Evolutionary conservation across 2,113 vertebrate species (phyloP).

Genomic region (Sprattus sprattus): DNA sequence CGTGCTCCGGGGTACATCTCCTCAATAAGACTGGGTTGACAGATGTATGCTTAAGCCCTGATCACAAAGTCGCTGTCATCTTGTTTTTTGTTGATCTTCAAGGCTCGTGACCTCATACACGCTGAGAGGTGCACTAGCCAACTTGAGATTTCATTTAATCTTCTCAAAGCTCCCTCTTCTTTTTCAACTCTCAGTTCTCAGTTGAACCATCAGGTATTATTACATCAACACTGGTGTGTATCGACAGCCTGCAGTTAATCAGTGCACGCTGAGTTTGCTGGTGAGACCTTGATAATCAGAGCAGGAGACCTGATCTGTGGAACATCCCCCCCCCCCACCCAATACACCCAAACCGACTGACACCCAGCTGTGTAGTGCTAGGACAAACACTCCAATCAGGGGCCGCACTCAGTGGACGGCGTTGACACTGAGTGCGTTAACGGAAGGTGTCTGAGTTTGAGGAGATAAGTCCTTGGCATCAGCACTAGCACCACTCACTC

Average conservation of each 20-base stretch:
- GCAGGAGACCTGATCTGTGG: neutral
- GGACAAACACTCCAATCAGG: neutral
- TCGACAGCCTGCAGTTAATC: neutral
- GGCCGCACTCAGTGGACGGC: neutral
- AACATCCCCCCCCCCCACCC: neutral
- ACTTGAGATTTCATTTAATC: neutral
- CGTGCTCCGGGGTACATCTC: too few species aligned
- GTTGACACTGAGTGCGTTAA: neutral
- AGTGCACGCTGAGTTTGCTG: neutral
- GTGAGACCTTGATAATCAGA: neutral
- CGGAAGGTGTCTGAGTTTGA: neutral
- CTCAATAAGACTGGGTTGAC: too few species aligned
- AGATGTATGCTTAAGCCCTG: too few species aligned
- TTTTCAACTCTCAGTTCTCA: neutral
- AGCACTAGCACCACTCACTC: neutral
- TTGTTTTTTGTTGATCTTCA: neutral
- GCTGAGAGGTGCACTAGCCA: neutral
- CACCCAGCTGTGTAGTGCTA: neutral
- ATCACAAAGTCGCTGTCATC: neutral
- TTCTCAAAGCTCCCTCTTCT: neutral
- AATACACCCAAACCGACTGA: neutral
- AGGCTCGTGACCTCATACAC: neutral
- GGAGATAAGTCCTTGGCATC: conserved; percentile 2
- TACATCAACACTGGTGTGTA: neutral
- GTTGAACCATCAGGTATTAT: neutral